phyloP scores from a whole-genome alignment of 2,888 invertebrate species.

The Trypoxylon attenuatum region DNA sequence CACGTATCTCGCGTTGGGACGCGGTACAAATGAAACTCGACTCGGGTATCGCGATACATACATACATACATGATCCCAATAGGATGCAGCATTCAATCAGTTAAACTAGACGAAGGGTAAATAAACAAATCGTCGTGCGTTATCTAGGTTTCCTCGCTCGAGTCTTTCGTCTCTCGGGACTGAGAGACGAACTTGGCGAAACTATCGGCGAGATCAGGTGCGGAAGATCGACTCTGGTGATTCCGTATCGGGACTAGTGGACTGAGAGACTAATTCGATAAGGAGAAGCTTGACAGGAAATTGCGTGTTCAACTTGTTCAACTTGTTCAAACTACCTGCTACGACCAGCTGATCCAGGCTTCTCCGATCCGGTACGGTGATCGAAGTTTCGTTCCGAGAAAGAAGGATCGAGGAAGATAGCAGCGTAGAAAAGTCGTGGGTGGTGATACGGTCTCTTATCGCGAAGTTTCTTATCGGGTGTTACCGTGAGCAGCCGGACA shows the following conservation, averaged over 20 bases:
- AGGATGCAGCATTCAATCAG: no score
- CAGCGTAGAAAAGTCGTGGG: background rate
- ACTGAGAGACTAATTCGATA: constrained; percentile 31
- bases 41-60: no score
- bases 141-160: no score
- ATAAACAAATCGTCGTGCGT: no score
- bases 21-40: no score
- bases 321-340: background rate
- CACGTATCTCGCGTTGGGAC: no score
- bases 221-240: no score
- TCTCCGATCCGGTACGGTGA: background rate
- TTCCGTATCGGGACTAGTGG: constrained; percentile 6
- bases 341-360: background rate
- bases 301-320: background rate
- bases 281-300: constrained; percentile 11
- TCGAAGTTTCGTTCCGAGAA: background rate
- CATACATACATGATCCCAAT: no score
- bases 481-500: constrained; percentile 7
- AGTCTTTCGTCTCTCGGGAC: no score
- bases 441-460: background rate
- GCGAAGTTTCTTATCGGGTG: constrained; percentile 8
- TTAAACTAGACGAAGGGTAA: no score
- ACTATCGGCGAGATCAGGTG: no score
- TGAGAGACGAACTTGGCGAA: no score
- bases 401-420: background rate